Evolutionary conservation across 2,113 vertebrate species (phyloP).

Genomic region (Barnardius zonarius): DNA sequence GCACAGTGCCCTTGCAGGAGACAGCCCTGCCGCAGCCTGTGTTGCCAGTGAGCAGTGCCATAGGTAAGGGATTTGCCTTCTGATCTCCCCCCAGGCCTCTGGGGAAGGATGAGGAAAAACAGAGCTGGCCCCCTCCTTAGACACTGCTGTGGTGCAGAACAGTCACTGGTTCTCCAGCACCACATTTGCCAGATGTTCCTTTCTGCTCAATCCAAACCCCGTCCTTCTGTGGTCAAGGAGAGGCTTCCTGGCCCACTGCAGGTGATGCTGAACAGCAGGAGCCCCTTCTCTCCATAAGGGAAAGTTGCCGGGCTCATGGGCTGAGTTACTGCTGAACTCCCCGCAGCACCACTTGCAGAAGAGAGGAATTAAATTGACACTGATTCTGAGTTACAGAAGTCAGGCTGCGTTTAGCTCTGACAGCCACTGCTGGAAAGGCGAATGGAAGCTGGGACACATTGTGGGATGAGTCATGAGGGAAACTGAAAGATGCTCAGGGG

Average conservation of each 20-base stretch:
- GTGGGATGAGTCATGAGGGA: not conserved
- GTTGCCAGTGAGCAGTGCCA: conserved; percentile 4
- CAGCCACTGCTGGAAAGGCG: not conserved
- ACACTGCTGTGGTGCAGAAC: accelerated
- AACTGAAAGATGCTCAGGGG: not conserved
- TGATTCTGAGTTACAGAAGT: not conserved
- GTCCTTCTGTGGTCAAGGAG: accelerated
- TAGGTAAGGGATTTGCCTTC: conserved; percentile 62
- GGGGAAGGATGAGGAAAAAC: not conserved
- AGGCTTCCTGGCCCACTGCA: accelerated
- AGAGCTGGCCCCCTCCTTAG: not conserved
- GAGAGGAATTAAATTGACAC: not conserved
- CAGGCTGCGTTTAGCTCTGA: not conserved
- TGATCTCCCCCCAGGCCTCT: accelerated
- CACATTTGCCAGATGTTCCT: accelerated
- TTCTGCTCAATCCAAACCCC: not conserved
- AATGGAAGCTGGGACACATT: not conserved
- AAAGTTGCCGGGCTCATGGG: not conserved
- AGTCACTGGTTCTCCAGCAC: not conserved
- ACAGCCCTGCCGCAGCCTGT: not conserved
- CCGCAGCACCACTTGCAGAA: not conserved
- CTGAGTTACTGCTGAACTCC: not conserved
- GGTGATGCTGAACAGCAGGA: not conserved
- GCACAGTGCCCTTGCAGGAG: not conserved
- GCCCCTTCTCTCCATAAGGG: not conserved